phyloP scores from a whole-genome alignment of 35 echinoderm and acorn worm genomes.

The Patiria miniata region DNA sequence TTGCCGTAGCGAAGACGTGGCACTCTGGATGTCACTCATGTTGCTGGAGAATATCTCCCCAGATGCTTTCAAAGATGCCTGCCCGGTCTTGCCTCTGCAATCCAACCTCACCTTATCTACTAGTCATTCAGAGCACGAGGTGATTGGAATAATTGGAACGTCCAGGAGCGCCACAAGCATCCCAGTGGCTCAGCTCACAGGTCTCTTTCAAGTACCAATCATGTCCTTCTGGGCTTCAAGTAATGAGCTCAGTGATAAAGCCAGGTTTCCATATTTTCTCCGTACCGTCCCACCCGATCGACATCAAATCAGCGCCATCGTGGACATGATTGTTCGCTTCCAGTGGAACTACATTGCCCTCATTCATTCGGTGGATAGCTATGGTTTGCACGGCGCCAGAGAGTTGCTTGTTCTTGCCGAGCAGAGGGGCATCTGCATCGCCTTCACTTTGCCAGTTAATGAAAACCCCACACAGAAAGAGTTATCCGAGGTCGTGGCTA shows the following conservation, averaged over 20 bases:
- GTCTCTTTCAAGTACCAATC: conserved; percentile 21
- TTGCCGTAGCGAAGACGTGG: conserved; percentile 27
- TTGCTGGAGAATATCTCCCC: neutral
- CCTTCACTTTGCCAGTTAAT: neutral
- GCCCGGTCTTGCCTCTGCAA: neutral
- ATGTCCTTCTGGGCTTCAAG: conserved; percentile 40
- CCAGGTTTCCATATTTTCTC: conserved; percentile 47
- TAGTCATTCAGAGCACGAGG: neutral
- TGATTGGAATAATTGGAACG: conserved; percentile 46
- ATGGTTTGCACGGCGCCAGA: conserved; percentile 22
- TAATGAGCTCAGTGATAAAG: conserved; percentile 48
- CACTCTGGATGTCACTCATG: conserved; percentile 13
- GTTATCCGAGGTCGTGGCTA: conserved; percentile 11
- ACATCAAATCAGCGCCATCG: conserved; percentile 31
- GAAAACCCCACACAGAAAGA: neutral
- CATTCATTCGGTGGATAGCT: conserved; percentile 38
- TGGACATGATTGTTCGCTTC: conserved; percentile 32
- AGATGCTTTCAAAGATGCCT: neutral
- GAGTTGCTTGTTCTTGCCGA: neutral
- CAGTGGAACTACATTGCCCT: conserved; percentile 47
- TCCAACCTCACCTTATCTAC: neutral
- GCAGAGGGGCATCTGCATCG: conserved; percentile 38
- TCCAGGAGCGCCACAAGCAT: conserved; percentile 44
- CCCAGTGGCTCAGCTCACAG: conserved; percentile 4
- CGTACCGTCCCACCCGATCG: conserved; percentile 41